Conservation (phyloP, 2,797 vertebrate genomes). For the Microctenopoma lineatum region DNA sequence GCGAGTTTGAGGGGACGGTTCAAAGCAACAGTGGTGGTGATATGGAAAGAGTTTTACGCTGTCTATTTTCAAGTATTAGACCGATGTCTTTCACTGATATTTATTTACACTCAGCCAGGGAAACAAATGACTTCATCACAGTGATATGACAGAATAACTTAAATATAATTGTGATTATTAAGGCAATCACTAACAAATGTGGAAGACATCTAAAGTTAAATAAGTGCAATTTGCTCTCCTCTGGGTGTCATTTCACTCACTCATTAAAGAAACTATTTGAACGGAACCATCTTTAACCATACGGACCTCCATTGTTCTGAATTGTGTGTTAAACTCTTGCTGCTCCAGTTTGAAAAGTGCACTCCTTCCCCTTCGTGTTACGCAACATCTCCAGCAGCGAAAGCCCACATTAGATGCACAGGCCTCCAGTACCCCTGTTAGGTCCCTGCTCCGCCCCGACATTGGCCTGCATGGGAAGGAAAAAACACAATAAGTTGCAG, state of each 20-base stretch:
- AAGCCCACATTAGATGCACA: constrained; percentile 44
- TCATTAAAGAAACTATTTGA: background rate
- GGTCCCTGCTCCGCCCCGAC: constrained; percentile 49
- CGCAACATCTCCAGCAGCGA: constrained; percentile 51
- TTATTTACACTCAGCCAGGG: background rate
- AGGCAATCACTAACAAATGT: background rate
- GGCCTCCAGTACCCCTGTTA: constrained; percentile 49
- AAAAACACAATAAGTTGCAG: constrained; percentile 72
- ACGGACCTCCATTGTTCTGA: constrained; percentile 30
- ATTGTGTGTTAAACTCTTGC: constrained; percentile 37
- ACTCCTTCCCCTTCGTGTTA: constrained; percentile 45
- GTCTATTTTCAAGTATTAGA: background rate
- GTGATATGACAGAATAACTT: constrained; percentile 11
- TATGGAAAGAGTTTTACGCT: constrained; percentile 3
- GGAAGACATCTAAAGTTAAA: background rate
- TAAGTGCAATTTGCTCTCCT: constrained; percentile 6
- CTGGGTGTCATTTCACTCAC: constrained; percentile 32
- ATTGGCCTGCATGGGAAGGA: constrained; percentile 57
- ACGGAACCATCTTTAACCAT: constrained; percentile 15
- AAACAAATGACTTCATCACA: constrained; percentile 18
- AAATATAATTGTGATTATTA: constrained; percentile 7
- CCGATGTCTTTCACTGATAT: constrained; percentile 5
- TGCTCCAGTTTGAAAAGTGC: constrained; percentile 30
- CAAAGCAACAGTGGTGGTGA: background rate
- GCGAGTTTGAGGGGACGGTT: too few relatives aligned